These are phyloP conservation scores for Dryas iulia DNA, from an alignment of 1,140 invertebrate genomes.

Conservation along the genomic window DNA sequence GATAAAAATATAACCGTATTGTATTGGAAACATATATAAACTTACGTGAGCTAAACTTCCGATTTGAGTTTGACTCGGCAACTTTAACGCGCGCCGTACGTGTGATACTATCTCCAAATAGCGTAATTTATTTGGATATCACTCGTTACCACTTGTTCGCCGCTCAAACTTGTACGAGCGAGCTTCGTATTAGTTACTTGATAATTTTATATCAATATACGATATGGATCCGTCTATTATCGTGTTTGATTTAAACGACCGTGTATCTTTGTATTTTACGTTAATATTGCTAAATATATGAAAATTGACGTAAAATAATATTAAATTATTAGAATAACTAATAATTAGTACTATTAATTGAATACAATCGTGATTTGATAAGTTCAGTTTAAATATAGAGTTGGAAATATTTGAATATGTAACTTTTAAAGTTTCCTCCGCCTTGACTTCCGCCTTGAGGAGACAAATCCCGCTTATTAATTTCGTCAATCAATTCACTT, in stretches of 20 bases:
- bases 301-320: no score
- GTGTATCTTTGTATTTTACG: not conserved
- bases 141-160: slow-evolving; percentile 42
- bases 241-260: not conserved
- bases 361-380: no score
- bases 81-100: slow-evolving; percentile 39
- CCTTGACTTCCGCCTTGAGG: no score
- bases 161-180: slow-evolving; percentile 30
- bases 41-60: slow-evolving; percentile 42
- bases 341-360: no score
- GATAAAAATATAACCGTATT: slow-evolving; percentile 10
- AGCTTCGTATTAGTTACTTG: slow-evolving; percentile 25
- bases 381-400: no score
- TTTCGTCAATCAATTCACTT: no score
- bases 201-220: slow-evolving; percentile 29
- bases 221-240: slow-evolving; percentile 13
- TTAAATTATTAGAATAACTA: no score
- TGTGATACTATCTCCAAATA: slow-evolving; percentile 39
- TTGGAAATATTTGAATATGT: no score
- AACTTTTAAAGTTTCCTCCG: no score
- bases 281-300: no score
- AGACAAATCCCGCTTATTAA: no score
- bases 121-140: slow-evolving; percentile 45
- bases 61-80: slow-evolving; percentile 43
- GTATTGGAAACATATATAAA: slow-evolving; percentile 30